Evolutionary conservation across 2,113 vertebrate genomes (phyloP).

Genomic region (Nannobrachium achirus): DNA sequence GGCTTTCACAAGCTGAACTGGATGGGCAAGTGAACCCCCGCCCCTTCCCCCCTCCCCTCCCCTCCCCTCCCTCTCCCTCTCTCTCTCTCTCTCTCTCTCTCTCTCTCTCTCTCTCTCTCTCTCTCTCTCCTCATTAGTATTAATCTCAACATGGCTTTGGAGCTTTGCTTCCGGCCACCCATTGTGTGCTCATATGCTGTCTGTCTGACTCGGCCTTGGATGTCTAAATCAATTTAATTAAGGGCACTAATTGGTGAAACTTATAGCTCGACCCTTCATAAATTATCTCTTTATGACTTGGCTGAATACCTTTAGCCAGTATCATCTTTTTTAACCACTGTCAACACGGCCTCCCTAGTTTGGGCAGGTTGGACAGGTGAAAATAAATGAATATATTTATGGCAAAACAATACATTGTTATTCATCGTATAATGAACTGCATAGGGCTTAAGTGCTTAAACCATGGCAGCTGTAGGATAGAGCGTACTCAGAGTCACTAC

Average conservation of each 20-base stretch:
- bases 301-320: slow-evolving; percentile 1
- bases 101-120: background rate
- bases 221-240: slow-evolving; percentile 43
- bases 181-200: slow-evolving; percentile 7
- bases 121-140: slow-evolving; percentile 20
- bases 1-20: slow-evolving; percentile 20
- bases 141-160: background rate
- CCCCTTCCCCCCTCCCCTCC: slow-evolving; percentile 1
- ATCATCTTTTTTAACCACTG: background rate
- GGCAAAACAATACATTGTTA: too few relatives aligned
- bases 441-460: too few relatives aligned
- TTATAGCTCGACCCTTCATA: background rate
- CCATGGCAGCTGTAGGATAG: too few relatives aligned
- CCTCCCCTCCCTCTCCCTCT: background rate
- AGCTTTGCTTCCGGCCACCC: slow-evolving; percentile 9
- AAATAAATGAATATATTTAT: too few relatives aligned
- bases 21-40: background rate
- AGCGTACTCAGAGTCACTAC: too few relatives aligned
- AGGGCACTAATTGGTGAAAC: slow-evolving; percentile 30
- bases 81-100: slow-evolving; percentile 5
- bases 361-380: too few relatives aligned
- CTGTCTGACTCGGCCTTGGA: slow-evolving; percentile 7
- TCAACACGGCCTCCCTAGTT: too few relatives aligned
- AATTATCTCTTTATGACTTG: background rate
- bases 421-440: too few relatives aligned